Base-by-base conservation (phyloP, 1,140 invertebrate genomes). In the Chrysoperla carnea region DNA sequence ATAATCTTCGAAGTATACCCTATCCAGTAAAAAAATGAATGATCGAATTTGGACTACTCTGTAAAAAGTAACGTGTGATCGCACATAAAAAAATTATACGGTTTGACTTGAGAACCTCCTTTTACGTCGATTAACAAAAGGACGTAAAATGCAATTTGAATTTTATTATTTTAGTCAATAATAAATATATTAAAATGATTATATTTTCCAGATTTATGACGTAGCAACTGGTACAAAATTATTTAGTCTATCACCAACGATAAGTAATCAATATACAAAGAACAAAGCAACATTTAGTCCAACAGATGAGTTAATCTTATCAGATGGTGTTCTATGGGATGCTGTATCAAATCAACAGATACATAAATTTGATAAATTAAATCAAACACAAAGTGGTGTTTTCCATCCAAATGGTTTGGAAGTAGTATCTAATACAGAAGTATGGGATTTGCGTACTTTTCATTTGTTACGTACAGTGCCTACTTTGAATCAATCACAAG, bases 281-380 rank as follows among this genome's bases (percentile, higher is more conserved):
- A 99, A 99, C 63, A 69, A 83, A 38, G 94, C 94, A 1, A 92
- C 87, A 0, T 95, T 97, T 58, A 87, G 84, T 60, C 85, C 86
- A 46, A 84, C 82, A 9, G 94, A 99, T 60, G 88, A 96, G 51
- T 62, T 99, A 23, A 78, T 98, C 12, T 64, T 99, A 1, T 89
- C 84, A 56, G 94, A 99, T 62, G 95, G 95, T 29, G 90, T 97
- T 2, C 64, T 99, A 0, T 99, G 90, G 81, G 95, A 99, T 64
- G 79, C 94, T 6, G 78, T 82, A 43, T 75, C 78, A 0, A 80
- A 80, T 4, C 85, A 83, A 52, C 75, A 85, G 52, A 84, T 96
- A 38, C 91, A 98, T 60, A 98, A 97, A 56, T 92, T 99, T 55
- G 95, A 98, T 65, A 98, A 98, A 62, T 72, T 98, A 14, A 96